phyloP scores from a whole-genome alignment of 2,797 vertebrate species.

The Lemur catta region DNA sequence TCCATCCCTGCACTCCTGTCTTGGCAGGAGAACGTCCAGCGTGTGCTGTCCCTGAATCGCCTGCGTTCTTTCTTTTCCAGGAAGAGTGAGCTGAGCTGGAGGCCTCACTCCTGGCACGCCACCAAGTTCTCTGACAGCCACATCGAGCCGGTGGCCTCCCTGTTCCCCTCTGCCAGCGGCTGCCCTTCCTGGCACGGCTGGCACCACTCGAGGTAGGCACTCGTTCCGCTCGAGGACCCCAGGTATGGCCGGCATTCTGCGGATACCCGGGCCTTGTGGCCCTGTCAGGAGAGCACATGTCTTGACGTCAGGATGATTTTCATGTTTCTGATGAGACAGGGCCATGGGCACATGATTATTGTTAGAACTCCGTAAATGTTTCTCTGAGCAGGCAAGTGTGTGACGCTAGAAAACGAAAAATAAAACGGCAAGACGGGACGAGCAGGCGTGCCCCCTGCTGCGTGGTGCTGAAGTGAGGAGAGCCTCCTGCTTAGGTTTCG shows the following conservation, averaged over 20 bases:
- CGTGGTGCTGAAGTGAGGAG: fast-evolving
- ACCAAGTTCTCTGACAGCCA: slow-evolving; percentile 95
- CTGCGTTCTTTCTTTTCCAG: slow-evolving; percentile 81
- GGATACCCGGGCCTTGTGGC: fast-evolving
- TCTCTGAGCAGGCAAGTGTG: background rate
- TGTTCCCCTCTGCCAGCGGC: slow-evolving; percentile 83
- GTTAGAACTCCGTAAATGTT: background rate
- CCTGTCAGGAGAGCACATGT: fast-evolving
- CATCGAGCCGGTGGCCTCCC: slow-evolving; percentile 86
- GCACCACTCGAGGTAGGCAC: slow-evolving; percentile 92
- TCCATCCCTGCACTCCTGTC: background rate
- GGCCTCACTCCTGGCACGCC: slow-evolving; percentile 98
- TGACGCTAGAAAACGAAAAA: background rate
- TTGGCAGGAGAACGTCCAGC: fast-evolving
- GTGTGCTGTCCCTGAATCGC: background rate
- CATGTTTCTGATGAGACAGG: background rate
- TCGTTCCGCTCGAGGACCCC: fast-evolving
- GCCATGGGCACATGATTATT: fast-evolving
- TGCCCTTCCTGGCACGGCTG: slow-evolving; percentile 88
- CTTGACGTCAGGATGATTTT: background rate
- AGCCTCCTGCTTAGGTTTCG: background rate
- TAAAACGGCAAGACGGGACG: background rate
- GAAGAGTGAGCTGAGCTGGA: slow-evolving; percentile 92
- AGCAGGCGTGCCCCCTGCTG: fast-evolving
- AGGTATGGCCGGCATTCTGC: fast-evolving